Base-by-base conservation (phyloP, 1,140 invertebrate genomes). In the Manduca sexta region DNA sequence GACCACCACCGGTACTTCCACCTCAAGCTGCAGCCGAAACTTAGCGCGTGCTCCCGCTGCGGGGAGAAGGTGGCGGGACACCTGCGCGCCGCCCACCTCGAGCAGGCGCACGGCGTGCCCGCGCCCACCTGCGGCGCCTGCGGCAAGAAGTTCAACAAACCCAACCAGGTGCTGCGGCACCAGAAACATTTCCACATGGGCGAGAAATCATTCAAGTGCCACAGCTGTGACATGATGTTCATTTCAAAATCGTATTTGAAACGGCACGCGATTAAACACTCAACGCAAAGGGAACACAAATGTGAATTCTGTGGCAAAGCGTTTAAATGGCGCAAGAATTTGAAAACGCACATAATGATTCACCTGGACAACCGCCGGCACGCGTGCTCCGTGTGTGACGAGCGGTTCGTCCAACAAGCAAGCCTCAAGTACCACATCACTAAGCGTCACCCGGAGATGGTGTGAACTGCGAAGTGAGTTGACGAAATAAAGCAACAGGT, bases 351-450 rank as follows among this genome's bases (percentile, higher is more conserved):
- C 42, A 56, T 82, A 61, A 63, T 64, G 17, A 67, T 72, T 30
- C 90, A 91, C 50, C 87, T 86, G 0, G 83, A 88, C 0, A 88
- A 90, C 52, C 75, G 86, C 35, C 21, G 43, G 10, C 31, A 45
- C 18, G 21, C 18, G 3, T 45, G 43, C 10, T 45, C 50, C 0
- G 43, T 34, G 8, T 45, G 43, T 12, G 7, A 45, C 2, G 43
- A 45, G n/a, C 11, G 15, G 1, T 45, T 45, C 16, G 43, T 45
- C 2, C 43, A 45, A 10, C 43, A 45, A 12, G 35, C 43, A 1
- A 45, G 43, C 18, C 31, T 45, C 29, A 45, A 45, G 16, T 45
- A 45, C 16, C 43, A 45, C 18, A 45, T 45, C 2, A 45, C 31
- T 1, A 45, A 35, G 15, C 17, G 12, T 5, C 43, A 45, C 12